Evolutionary conservation across 2,888 invertebrate genomes (phyloP).

Genomic region (Pseudococcus jackbeardsleyi): DNA sequence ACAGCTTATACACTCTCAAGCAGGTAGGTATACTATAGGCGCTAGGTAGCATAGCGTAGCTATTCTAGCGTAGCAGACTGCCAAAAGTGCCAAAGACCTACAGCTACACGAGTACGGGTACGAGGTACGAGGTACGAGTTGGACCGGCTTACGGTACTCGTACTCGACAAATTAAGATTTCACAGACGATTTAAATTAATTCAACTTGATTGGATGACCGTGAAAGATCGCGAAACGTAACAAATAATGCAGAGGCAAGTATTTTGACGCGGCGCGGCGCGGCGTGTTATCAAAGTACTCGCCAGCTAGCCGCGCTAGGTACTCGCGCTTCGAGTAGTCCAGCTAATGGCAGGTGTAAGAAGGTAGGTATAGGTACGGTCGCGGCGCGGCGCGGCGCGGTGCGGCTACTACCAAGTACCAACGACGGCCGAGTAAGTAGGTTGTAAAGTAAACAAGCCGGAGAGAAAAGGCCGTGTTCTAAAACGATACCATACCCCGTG

Average conservation of each 20-base stretch:
- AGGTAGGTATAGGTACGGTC: neutral
- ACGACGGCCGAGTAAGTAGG: neutral
- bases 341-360: neutral
- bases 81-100: no score
- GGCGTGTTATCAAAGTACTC: no score
- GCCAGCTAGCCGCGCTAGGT: no score
- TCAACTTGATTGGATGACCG: conserved; percentile 30
- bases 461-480: neutral
- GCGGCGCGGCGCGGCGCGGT: no score
- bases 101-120: no score
- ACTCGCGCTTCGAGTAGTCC: neutral
- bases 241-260: conserved; percentile 7
- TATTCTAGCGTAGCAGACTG: no score
- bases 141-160: neutral
- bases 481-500: neutral
- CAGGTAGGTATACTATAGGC: no score
- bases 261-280: neutral
- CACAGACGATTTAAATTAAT: conserved; percentile 55
- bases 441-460: conserved; percentile 10
- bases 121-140: neutral
- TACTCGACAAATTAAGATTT: conserved; percentile 36
- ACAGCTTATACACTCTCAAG: no score
- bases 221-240: conserved; percentile 18
- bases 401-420: no score
- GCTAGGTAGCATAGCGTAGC: no score